These are phyloP conservation scores for Drosophila elegans DNA, from an alignment of 1,140 invertebrate genomes.

Conservation along the genomic window DNA sequence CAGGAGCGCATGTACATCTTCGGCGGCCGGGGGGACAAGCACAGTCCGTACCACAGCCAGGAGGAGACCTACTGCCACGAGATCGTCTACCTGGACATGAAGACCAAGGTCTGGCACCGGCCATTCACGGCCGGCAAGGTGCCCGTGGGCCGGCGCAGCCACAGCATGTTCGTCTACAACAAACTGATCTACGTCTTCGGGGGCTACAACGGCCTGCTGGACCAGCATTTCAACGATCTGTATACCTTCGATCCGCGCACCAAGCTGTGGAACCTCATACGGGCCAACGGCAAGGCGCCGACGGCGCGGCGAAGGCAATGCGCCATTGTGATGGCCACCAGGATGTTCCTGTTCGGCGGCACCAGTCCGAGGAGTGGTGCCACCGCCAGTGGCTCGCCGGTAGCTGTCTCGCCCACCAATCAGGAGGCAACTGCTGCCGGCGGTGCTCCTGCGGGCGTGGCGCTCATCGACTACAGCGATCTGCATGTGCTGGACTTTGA, in stretches of 20 bases:
- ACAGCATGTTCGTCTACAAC: constrained; percentile 93
- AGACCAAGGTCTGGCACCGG: constrained; percentile 89
- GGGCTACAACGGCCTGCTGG: constrained; percentile 91
- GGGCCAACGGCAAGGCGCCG: constrained; percentile 87
- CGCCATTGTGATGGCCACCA: constrained; percentile 89
- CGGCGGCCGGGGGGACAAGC: constrained; percentile 91
- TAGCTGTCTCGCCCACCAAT: not conserved
- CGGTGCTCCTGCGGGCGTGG: constrained; percentile 18
- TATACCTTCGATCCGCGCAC: constrained; percentile 89
- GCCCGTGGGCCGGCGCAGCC: constrained; percentile 92
- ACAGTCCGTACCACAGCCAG: constrained; percentile 88
- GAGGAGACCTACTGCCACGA: constrained; percentile 92
- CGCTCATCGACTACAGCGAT: constrained; percentile 91
- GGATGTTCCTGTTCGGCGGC: constrained; percentile 93
- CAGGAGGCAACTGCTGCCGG: constrained; percentile 24
- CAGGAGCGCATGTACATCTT: constrained; percentile 92
- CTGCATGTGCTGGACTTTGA: constrained; percentile 91
- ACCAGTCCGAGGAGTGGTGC: constrained; percentile 87
- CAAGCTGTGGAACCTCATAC: constrained; percentile 88
- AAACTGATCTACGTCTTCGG: constrained; percentile 94
- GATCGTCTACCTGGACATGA: constrained; percentile 91
- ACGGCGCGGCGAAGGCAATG: constrained; percentile 91
- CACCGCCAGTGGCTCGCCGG: not conserved
- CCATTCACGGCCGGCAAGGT: constrained; percentile 86
- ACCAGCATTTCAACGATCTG: constrained; percentile 93